A percentile compares a stretch with the other conserved stretches of the same genome.
These are phyloP conservation scores for Malurus elegans DNA, from an alignment of 2,113 vertebrate species.

Conservation along the genomic window DNA sequence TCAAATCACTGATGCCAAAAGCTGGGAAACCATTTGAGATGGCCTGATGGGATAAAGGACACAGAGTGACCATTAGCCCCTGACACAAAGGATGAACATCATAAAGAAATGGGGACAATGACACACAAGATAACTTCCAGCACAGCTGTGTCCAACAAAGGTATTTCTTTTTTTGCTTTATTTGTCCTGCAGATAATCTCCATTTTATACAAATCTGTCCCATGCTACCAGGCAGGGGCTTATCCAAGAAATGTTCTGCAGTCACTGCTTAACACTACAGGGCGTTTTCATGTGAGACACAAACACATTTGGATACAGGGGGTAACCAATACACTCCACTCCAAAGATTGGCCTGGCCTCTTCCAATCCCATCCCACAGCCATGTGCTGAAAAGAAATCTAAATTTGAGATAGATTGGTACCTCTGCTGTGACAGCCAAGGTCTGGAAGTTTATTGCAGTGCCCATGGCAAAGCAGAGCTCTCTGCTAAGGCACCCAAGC, in stretches of 20 bases:
- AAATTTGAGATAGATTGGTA: not conserved
- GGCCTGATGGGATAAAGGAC: not conserved
- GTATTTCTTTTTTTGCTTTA: not conserved
- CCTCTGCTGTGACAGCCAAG: not conserved
- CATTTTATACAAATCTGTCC: not conserved
- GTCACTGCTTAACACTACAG: not conserved
- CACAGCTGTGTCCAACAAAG: not conserved
- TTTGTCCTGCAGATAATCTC: not conserved
- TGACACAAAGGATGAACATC: not conserved
- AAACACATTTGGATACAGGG: not conserved
- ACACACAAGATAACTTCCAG: not conserved
- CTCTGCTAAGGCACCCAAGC: not conserved
- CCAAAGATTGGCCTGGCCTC: not conserved
- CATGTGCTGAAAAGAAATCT: not conserved
- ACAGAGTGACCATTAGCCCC: not conserved
- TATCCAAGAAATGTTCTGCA: not conserved
- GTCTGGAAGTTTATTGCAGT: not conserved
- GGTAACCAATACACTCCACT: not conserved
- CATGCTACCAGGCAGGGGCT: not conserved
- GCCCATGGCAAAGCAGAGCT: conserved; percentile 13
- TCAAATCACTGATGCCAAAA: not conserved
- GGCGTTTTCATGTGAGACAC: not conserved
- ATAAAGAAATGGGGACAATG: not conserved
- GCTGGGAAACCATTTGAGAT: not conserved
- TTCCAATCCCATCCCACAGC: not conserved